Base-by-base conservation (phyloP, 2,113 vertebrate genomes). In the Dissostichus mawsoni region DNA sequence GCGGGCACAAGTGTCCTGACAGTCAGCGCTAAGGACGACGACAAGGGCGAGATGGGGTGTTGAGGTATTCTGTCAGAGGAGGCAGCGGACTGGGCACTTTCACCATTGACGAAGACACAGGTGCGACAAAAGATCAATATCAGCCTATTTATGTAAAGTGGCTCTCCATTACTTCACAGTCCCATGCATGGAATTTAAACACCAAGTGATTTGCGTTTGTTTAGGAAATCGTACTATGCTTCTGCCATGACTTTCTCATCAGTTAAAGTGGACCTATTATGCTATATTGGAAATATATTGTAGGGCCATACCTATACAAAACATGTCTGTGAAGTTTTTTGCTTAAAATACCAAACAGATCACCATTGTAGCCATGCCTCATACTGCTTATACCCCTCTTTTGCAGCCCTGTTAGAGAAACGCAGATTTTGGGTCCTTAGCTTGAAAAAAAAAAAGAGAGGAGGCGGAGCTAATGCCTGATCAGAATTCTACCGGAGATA, bases 71-170 rank as follows among this genome's bases (percentile, higher is more conserved):
- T 58, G 93, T 99, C 80, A 95, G 95, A 78, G 97, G 96, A 51
- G 98, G 97, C 89, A 98, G 96, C 25, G 97, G 97, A 18, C 95
- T 99, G 33, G 97, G 97, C 74, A 95, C 96, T 77, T 99, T 99
- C 93, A 96, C 92, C 82, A 97, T 99, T 41, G 97, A 99, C 58
- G 97, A 99, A 83, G 98, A 99, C 94, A 99, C 97, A 11, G 98
- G 98, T 99, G 95, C 94, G 97, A 87, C 85, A 91, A 41, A 88
- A 85, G 83, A 93, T 93, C 86, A 80, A 90, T 90, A 59, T 29
- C 65, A 86, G 61, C 78, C 78, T 82, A 63, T 85, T 90, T 90
- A 89, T 89, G 87, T 82, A 79, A 84, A 88, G 82, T 89, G 68
- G 74, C 82, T 92, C 92, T 86, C 76, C 74, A 86, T 72, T 90